A percentile compares a stretch with the other conserved stretches of the same genome.
phyloP scores from a whole-genome alignment of 2,113 vertebrate species.

The Eolophus roseicapilla region DNA sequence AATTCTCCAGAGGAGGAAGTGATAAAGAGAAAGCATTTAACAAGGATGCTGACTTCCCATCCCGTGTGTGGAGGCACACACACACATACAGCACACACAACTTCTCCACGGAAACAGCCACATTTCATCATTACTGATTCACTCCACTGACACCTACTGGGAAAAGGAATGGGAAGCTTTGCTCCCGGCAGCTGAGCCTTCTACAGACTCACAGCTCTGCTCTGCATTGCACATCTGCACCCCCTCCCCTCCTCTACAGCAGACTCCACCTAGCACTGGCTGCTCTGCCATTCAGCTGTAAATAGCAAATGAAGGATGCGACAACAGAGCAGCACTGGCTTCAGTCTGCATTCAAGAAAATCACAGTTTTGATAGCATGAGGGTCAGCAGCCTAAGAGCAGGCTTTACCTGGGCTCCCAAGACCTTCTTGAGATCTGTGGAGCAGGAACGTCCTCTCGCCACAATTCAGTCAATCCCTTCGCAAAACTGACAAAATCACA shows the following conservation, averaged over 20 bases:
- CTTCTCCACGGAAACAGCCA: background rate
- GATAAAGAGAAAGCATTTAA: background rate
- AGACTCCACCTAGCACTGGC: background rate
- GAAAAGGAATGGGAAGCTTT: background rate
- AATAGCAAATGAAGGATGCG: rapidly evolving
- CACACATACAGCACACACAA: background rate
- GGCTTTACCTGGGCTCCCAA: background rate
- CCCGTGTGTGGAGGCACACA: rapidly evolving
- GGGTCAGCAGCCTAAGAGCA: background rate
- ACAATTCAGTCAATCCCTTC: background rate
- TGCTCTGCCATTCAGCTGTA: background rate
- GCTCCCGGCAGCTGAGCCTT: background rate
- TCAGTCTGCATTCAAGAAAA: too few species aligned
- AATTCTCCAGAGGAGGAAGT: background rate
- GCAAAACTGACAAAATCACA: background rate
- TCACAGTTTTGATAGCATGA: rapidly evolving
- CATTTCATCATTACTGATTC: rapidly evolving
- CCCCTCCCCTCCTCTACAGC: rapidly evolving
- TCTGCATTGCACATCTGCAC: background rate
- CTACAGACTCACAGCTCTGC: background rate
- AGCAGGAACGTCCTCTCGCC: background rate
- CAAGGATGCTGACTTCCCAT: background rate
- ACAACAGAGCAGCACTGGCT: rapidly evolving
- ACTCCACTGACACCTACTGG: background rate
- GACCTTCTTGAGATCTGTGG: background rate